phyloP scores from a whole-genome alignment of 1,140 invertebrate genomes.

The Zelostemma sp. region DNA sequence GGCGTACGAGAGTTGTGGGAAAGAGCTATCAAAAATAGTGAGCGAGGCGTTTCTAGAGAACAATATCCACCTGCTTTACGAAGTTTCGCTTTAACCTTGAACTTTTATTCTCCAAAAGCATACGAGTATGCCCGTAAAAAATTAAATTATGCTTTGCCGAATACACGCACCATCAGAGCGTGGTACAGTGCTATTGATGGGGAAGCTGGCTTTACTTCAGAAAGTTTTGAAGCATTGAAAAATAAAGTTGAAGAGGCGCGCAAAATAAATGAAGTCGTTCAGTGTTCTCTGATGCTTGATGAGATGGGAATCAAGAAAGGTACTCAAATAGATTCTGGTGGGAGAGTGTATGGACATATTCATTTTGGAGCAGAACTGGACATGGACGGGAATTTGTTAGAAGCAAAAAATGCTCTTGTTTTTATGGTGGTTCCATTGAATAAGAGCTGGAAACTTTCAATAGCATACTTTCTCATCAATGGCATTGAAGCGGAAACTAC shows the following conservation, averaged over 20 bases:
- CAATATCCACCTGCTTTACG: too few relatives aligned
- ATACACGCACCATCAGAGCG: constrained; percentile 48
- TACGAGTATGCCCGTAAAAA: constrained; percentile 56
- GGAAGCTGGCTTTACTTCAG: constrained; percentile 45
- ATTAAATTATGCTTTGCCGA: constrained; percentile 51
- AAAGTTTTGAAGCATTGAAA: constrained; percentile 45
- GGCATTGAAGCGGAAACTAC: not conserved
- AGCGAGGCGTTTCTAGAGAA: too few relatives aligned
- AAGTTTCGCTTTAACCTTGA: constrained; percentile 55
- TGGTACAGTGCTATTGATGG: constrained; percentile 56
- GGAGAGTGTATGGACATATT: not conserved
- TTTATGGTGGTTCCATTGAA: not conserved
- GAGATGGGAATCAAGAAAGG: constrained; percentile 6
- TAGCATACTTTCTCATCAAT: not conserved
- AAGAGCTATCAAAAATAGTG: too few relatives aligned
- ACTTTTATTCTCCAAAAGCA: constrained; percentile 42
- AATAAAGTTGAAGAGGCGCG: constrained; percentile 7
- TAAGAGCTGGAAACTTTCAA: not conserved
- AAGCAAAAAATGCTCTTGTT: constrained; percentile 2
- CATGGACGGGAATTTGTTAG: not conserved
- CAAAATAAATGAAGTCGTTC: constrained; percentile 4
- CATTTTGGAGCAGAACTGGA: not conserved
- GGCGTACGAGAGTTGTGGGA: too few relatives aligned
- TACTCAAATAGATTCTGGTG: not conserved
- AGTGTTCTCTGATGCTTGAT: not conserved